These are phyloP conservation scores for Drosophila mayaguana DNA, from an alignment of 2,888 invertebrate species.

Conservation along the genomic window DNA sequence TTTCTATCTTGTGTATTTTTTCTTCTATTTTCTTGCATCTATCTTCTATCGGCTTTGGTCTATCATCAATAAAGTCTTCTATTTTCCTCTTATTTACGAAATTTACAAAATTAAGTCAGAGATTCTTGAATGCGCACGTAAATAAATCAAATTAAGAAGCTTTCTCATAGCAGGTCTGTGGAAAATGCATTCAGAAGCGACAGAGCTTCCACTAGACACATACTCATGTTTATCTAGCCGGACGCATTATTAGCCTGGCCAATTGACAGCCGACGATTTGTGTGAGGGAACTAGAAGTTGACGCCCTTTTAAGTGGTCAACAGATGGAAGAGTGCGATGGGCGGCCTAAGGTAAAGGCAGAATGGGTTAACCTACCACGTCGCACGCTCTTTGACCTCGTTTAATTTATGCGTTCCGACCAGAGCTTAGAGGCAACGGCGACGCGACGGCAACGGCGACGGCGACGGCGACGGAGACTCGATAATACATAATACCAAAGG, in stretches of 20 bases:
- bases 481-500: slow-evolving; percentile 76
- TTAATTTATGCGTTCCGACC: slow-evolving; percentile 69
- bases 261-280: slow-evolving; percentile 57
- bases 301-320: slow-evolving; percentile 62
- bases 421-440: slow-evolving; percentile 34
- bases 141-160: background rate
- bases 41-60: background rate
- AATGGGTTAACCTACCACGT: slow-evolving; percentile 40
- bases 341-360: background rate
- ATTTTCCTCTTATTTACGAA: background rate
- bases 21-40: background rate
- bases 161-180: too few relatives aligned
- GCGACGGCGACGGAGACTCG: slow-evolving; percentile 43
- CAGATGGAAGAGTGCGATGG: background rate
- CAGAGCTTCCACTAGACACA: background rate
- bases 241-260: slow-evolving; percentile 59
- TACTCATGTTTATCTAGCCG: slow-evolving; percentile 15
- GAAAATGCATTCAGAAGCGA: slow-evolving; percentile 6
- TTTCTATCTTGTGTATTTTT: background rate
- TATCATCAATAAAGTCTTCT: too few relatives aligned
- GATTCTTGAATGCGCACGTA: background rate
- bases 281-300: slow-evolving; percentile 48
- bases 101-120: background rate
- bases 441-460: slow-evolving; percentile 23
- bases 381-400: slow-evolving; percentile 58